Evolutionary conservation across 2,113 vertebrate species (phyloP), one percentile per base, ranked within the genome.

Genomic region (Micronycteris hirsuta): DNA sequence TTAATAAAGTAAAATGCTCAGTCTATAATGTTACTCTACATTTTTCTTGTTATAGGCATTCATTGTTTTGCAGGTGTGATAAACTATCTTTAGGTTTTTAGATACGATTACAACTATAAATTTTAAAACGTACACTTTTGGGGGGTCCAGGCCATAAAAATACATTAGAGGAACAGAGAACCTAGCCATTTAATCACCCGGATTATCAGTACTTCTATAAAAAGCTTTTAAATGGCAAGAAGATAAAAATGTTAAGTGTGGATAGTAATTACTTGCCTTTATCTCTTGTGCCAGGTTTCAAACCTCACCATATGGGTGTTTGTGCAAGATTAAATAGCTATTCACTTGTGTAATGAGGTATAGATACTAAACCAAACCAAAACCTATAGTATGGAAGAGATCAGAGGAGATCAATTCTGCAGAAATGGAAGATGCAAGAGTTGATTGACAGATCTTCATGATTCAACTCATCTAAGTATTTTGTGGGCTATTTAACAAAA

Each of bases 251-350:
- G 26, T 45, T 96, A 95, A 96, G 41, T 95, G 45, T 83, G 61
- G 92, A 36, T 78, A 92, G 94, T 94, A 97, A 95, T 92, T 98
- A 95, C 14, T 33, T 56, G 28, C 33, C 2, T 36, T 47, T 93
- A 81, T 93, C 49, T 83, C 52, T 77, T 89, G 43, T 45, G 78
- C 38, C 38, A 73, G 47, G 68, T 97, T 97, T 97, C 94, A 92
- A 94, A 70, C 83, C 47, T 93, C 54, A 81, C 78, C 65, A 94
- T 95, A 94, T 5, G 84, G 2, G 28, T 77, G 52, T 86, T 95
- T 96, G 67, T 95, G 49, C 67, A 97, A 98, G 95, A 85, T 96
- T 95, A 98, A 97, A 96, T 87, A 91, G 92, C 71, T 97, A 68
- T 74, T 97, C 71, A 97, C 26, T 63, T 92, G 26, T 93, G 71